Conservation (phyloP, 2,797 vertebrate genomes). For the Oreonectes daqikongensis region DNA sequence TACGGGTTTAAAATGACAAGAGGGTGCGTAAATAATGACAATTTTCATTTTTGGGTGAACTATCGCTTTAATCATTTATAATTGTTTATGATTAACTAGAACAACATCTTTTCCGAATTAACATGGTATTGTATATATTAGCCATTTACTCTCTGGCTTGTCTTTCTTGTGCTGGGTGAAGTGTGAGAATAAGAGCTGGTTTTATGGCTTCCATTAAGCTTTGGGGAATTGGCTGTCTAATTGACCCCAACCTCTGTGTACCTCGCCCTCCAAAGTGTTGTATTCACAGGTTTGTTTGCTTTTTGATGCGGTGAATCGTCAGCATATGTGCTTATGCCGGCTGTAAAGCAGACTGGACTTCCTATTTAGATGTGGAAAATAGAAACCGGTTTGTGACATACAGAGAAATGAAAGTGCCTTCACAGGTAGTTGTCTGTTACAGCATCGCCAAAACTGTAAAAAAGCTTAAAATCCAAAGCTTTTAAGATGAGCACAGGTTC, state of each 20-base stretch:
- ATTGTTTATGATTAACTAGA: too few relatives aligned
- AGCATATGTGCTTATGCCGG: constrained; percentile 5
- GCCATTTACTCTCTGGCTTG: background rate
- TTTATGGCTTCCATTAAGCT: background rate
- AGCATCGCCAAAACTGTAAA: too few relatives aligned
- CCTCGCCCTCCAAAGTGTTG: background rate
- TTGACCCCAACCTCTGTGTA: background rate
- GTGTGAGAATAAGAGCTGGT: background rate
- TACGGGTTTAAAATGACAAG: too few relatives aligned
- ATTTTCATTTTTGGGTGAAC: too few relatives aligned
- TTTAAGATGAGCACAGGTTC: too few relatives aligned
- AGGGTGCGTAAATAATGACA: too few relatives aligned
- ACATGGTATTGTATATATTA: background rate
- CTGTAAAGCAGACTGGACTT: constrained; percentile 17
- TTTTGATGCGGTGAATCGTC: background rate
- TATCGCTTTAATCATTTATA: too few relatives aligned
- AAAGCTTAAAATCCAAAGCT: too few relatives aligned
- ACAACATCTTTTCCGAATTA: background rate
- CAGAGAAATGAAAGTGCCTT: constrained; percentile 1
- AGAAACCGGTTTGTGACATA: background rate
- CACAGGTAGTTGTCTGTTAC: background rate
- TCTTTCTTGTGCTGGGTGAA: background rate
- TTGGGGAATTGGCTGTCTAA: background rate
- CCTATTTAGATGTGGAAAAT: constrained; percentile 33
- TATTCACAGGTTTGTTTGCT: constrained; percentile 15